Conservation (phyloP, 2,888 invertebrate genomes). For the Ellobium chinense region DNA sequence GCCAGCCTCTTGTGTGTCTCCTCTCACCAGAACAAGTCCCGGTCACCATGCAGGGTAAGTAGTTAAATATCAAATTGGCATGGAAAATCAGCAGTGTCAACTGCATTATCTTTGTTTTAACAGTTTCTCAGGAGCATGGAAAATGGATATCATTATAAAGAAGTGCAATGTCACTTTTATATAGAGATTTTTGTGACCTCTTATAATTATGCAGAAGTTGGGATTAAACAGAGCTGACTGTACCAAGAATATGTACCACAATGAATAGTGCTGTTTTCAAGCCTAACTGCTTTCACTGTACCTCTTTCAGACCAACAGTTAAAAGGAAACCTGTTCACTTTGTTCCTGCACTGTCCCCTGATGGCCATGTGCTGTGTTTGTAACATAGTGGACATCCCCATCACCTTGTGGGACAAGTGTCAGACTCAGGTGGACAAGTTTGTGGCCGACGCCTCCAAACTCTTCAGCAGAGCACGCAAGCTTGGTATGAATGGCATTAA, state of each 20-base stretch:
- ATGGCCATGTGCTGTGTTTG: constrained; percentile 95
- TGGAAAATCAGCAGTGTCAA: too few species aligned
- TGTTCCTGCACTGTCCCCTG: constrained; percentile 96
- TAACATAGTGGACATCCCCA: constrained; percentile 90
- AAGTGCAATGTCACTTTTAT: too few species aligned
- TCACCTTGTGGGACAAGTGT: constrained; percentile 94
- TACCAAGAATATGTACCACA: too few species aligned
- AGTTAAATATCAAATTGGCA: too few species aligned
- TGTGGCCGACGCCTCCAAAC: constrained; percentile 91
- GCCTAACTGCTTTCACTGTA: neutral
- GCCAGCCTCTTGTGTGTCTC: constrained; percentile 93
- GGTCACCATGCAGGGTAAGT: constrained; percentile 88
- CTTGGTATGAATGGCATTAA: too few species aligned
- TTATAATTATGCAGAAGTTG: too few species aligned
- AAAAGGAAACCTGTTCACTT: constrained; percentile 92
- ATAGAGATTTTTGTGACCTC: too few species aligned
- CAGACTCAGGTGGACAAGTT: constrained; percentile 93
- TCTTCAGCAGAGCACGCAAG: constrained; percentile 88
- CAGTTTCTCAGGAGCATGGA: too few species aligned
- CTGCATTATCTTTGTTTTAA: too few species aligned
- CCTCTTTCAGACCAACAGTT: constrained; percentile 82
- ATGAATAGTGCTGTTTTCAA: too few species aligned
- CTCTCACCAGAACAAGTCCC: constrained; percentile 96
- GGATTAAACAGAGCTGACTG: too few species aligned
- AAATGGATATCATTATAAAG: too few species aligned